Base-by-base conservation (phyloP, 2,888 invertebrate genomes). In the Griposia aprilina region DNA sequence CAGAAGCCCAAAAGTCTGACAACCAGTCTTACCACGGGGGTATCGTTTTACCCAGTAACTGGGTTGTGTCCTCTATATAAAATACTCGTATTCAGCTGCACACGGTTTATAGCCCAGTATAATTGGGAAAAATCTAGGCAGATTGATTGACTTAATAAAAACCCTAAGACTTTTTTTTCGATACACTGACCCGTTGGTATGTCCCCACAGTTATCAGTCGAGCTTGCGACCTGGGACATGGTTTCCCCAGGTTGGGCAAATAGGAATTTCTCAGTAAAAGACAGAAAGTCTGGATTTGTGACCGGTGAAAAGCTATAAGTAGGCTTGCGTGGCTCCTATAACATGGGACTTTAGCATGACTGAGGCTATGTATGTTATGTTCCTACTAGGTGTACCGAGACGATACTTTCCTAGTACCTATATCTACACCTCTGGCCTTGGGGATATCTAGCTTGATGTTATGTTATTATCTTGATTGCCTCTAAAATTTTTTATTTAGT, bases 401-500 rank as follows among this genome's bases (percentile, higher is more conserved):
- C 30, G 30, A 36, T 36, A 36, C 3, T 36, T 36, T 36, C 30
- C 30, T 36, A 36, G 30, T 36, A 36, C 30, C 30, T 36, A 36
- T 36, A 36, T 36, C 30, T 36, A 36, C 30, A 36, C 30, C 30
- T 36, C 30, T 36, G 30, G 30, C 30, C 30, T 36, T 36, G 30
- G 3, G 30, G 30, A 36, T 36, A 36, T 36, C 3, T 36, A 36
- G 30, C 30, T 36, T 36, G 30, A 50, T 55, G 20, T 23, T 55
- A 23, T 7, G 23, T 41, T n/a, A 17, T 65, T 45, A 17, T 41
- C 45, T 65, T 67, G 26, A 71, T 71, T 45, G 50, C 41, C 57
- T 78, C 84, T 74, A 83, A 85, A 79, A 84, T 84, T 71, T 63
- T 75, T 80, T 84, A 88, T 88, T 89, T 87, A 89, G 87, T 87